These are phyloP conservation scores for Melanotaenia duboulayi DNA, from an alignment of 2,113 vertebrate species.

Conservation along the genomic window DNA sequence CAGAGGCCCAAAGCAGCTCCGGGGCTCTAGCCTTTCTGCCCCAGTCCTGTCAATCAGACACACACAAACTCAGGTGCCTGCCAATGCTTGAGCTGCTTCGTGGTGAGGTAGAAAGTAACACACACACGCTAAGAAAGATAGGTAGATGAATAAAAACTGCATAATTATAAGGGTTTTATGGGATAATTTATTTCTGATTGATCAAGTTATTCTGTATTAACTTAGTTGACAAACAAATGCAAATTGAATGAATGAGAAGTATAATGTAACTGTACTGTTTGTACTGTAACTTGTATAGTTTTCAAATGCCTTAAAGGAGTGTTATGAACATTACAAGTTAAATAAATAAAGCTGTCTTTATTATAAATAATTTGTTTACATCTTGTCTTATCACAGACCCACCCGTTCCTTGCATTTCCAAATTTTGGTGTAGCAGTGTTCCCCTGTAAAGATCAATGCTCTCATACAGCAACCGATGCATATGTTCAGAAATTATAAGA, in stretches of 20 bases:
- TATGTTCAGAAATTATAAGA: not conserved
- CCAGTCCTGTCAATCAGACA: conserved; percentile 54
- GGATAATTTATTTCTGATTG: not conserved
- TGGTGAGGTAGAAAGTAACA: not conserved
- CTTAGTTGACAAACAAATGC: not conserved
- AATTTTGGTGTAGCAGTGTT: too few relatives aligned
- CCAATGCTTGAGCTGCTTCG: not conserved
- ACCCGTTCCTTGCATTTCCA: too few relatives aligned
- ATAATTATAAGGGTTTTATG: not conserved
- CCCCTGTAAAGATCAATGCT: too few relatives aligned
- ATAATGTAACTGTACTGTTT: not conserved
- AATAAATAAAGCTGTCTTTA: too few relatives aligned
- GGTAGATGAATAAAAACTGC: not conserved
- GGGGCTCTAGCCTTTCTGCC: conserved; percentile 82
- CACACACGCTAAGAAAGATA: not conserved
- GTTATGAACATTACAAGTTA: too few relatives aligned
- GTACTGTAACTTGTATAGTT: too few relatives aligned
- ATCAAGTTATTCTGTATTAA: not conserved
- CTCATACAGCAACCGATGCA: not conserved
- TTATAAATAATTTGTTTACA: too few relatives aligned
- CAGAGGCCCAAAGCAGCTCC: conserved; percentile 66
- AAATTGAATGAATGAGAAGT: not conserved
- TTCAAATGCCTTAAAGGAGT: too few relatives aligned
- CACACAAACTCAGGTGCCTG: conserved; percentile 23
- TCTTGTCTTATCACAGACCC: too few relatives aligned